These are phyloP conservation scores for Parambassis ranga DNA, from an alignment of 2,797 vertebrate species.

Conservation along the genomic window DNA sequence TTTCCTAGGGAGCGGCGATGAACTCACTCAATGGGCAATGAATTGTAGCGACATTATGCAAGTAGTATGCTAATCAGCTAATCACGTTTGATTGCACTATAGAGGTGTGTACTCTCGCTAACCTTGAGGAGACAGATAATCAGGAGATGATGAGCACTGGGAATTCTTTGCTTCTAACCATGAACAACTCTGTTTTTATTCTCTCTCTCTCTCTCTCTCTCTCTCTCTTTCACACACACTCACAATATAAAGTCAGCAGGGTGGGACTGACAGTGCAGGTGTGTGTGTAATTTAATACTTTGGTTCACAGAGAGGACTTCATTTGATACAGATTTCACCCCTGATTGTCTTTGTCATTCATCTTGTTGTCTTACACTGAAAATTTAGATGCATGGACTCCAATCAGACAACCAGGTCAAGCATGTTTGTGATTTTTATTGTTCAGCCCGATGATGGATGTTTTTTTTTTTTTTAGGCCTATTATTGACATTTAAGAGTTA, in stretches of 20 bases:
- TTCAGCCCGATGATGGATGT: too few relatives aligned
- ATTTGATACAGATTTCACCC: not conserved
- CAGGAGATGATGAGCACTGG: conserved; percentile 63
- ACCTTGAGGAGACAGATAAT: conserved; percentile 75
- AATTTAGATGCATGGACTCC: not conserved
- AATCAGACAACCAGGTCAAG: not conserved
- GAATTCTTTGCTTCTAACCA: conserved; percentile 16
- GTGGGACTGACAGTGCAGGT: not conserved
- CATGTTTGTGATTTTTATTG: too few relatives aligned
- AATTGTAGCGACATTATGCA: conserved; percentile 71
- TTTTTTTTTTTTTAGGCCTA: not conserved
- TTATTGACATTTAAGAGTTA: not conserved
- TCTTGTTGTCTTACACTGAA: not conserved
- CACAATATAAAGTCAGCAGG: not conserved
- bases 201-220: not conserved
- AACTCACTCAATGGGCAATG: conserved; percentile 69
- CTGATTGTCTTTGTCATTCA: not conserved
- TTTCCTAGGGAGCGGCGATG: conserved; percentile 47
- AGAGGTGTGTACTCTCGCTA: conserved; percentile 58
- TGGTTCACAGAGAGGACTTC: not conserved
- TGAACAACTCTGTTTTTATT: not conserved
- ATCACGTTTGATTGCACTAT: conserved; percentile 76
- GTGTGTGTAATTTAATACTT: not conserved
- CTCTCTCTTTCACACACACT: not conserved
- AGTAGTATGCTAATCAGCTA: conserved; percentile 77